phyloP scores from a whole-genome alignment of 2,888 invertebrate species.

The Labia minor region DNA sequence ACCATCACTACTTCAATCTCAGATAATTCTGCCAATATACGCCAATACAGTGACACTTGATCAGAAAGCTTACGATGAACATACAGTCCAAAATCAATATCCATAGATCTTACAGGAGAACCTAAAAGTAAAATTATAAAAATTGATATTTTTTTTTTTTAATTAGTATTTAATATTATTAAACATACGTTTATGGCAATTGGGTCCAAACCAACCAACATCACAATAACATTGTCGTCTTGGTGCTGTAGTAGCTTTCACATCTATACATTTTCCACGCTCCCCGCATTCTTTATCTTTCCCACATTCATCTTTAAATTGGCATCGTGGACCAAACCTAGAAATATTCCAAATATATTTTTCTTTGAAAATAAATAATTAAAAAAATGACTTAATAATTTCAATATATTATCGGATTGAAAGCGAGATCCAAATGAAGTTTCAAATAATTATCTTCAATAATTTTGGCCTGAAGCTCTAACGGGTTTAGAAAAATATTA shows the following conservation, averaged over 20 bases:
- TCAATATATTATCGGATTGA: no score
- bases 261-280: constrained; percentile 73
- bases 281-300: constrained; percentile 76
- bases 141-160: neutral
- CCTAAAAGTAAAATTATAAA: constrained; percentile 41
- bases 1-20: constrained; percentile 81
- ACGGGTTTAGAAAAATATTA: no score
- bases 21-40: constrained; percentile 65
- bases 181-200: constrained; percentile 70
- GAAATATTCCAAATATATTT: neutral
- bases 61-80: constrained; percentile 59
- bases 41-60: constrained; percentile 72
- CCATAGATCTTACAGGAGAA: constrained; percentile 61
- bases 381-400: no score
- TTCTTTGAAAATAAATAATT: no score
- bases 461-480: no score
- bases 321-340: constrained; percentile 64
- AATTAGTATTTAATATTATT: no score
- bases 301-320: constrained; percentile 79
- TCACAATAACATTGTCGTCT: constrained; percentile 81
- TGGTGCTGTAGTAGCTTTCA: constrained; percentile 69
- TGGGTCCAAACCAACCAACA: constrained; percentile 74
- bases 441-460: no score
- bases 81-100: constrained; percentile 60
- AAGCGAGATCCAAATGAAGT: no score